These are phyloP conservation scores for Furcifer pardalis DNA, from an alignment of 2,797 vertebrate species.

Conservation along the genomic window DNA sequence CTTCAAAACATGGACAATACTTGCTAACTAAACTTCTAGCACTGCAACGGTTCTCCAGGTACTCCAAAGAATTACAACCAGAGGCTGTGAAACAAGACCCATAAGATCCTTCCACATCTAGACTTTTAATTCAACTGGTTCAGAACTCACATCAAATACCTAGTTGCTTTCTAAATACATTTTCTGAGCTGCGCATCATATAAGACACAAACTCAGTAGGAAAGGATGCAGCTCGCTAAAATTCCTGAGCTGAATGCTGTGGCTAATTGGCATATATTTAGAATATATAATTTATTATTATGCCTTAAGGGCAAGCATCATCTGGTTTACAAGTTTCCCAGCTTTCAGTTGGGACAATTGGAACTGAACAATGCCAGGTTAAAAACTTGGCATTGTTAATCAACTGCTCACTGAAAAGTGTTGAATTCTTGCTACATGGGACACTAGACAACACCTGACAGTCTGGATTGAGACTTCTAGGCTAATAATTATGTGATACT, in stretches of 20 bases:
- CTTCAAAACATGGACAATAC: not conserved
- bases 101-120: not conserved
- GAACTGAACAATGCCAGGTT: not conserved
- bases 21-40: not conserved
- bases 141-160: too few relatives aligned
- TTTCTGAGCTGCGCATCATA: too few relatives aligned
- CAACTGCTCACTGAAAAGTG: not conserved
- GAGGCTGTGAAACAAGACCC: not conserved
- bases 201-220: not conserved
- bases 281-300: not conserved
- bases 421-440: not conserved
- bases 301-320: not conserved
- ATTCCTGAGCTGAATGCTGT: not conserved
- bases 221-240: not conserved
- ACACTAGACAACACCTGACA: not conserved
- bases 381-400: not conserved
- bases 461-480: not conserved
- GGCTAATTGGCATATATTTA: conserved; percentile 13
- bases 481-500: not conserved
- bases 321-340: not conserved
- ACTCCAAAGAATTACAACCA: not conserved
- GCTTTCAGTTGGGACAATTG: not conserved
- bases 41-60: not conserved
- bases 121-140: not conserved
- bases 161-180: too few relatives aligned